phyloP scores from a whole-genome alignment of 2,797 vertebrate genomes.

The Anguilla anguilla region DNA sequence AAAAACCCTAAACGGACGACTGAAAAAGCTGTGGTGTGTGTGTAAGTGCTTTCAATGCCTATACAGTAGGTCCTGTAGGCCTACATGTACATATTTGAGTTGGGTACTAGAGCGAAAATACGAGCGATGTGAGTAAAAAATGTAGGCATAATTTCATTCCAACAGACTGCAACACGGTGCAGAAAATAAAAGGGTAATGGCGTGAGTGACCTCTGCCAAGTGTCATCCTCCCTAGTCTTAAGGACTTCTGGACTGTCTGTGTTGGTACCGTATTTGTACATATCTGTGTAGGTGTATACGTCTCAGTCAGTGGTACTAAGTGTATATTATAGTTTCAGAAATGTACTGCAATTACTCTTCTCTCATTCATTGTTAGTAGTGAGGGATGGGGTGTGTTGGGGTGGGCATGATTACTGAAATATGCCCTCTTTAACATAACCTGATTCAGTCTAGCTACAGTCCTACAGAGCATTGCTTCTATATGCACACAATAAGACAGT shows the following conservation, averaged over 20 bases:
- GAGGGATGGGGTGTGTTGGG: background rate
- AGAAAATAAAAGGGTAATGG: background rate
- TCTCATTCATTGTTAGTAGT: background rate
- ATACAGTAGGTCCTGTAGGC: background rate
- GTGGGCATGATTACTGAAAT: background rate
- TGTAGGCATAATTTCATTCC: background rate
- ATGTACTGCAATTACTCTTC: background rate
- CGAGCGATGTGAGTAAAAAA: background rate
- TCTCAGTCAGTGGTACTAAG: background rate
- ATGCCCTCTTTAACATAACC: background rate
- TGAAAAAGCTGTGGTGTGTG: background rate
- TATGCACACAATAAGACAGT: background rate
- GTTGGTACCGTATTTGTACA: background rate
- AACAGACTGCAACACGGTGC: background rate
- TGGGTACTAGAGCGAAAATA: background rate
- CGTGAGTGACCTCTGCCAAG: background rate
- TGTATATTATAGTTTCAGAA: background rate
- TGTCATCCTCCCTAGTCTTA: background rate
- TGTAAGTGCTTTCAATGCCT: slow-evolving; percentile 4
- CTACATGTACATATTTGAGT: slow-evolving; percentile 1
- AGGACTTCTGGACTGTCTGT: background rate
- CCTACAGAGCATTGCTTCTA: slow-evolving; percentile 11
- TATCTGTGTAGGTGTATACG: background rate
- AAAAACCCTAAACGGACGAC: background rate
- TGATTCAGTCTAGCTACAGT: background rate